Evolutionary conservation across 1,140 invertebrate genomes (phyloP).

Genomic region (Oncopodura yosiiana): DNA sequence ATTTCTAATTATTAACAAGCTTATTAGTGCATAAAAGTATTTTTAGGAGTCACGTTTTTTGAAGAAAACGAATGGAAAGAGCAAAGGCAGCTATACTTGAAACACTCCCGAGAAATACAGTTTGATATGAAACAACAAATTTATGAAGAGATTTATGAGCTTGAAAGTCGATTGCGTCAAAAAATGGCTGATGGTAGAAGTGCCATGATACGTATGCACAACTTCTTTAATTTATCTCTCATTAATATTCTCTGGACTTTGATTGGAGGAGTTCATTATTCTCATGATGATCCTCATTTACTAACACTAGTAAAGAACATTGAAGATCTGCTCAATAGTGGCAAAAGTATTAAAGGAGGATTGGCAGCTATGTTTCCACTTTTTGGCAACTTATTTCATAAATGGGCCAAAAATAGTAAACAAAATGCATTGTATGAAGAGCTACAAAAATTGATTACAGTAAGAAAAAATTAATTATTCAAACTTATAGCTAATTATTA

Average conservation of each 20-base stretch:
- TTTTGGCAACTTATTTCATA: constrained; percentile 6
- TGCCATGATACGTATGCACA: too few relatives aligned
- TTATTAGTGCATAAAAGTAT: too few relatives aligned
- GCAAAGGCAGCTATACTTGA: too few relatives aligned
- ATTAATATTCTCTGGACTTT: constrained; percentile 61
- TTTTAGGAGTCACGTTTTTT: too few relatives aligned
- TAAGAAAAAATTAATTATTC: background rate
- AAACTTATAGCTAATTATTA: background rate
- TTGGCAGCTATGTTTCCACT: constrained; percentile 1
- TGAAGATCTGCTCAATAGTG: constrained; percentile 9
- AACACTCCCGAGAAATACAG: too few relatives aligned
- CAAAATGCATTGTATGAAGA: constrained; percentile 2
- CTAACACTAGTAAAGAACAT: constrained; percentile 3
- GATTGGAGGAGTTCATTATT: constrained; percentile 60
- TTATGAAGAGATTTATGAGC: too few relatives aligned
- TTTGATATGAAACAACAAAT: too few relatives aligned
- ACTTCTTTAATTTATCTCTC: constrained; percentile 31
- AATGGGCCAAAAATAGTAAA: constrained; percentile 6
- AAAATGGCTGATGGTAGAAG: too few relatives aligned
- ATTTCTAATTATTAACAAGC: too few relatives aligned
- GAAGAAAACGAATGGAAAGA: too few relatives aligned
- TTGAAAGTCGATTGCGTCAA: too few relatives aligned
- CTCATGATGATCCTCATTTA: constrained; percentile 36
- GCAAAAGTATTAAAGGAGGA: background rate
- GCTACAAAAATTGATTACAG: constrained; percentile 12